Base-by-base conservation (phyloP, 2,113 vertebrate genomes). In the Pseudorhombus dupliciocellatus region DNA sequence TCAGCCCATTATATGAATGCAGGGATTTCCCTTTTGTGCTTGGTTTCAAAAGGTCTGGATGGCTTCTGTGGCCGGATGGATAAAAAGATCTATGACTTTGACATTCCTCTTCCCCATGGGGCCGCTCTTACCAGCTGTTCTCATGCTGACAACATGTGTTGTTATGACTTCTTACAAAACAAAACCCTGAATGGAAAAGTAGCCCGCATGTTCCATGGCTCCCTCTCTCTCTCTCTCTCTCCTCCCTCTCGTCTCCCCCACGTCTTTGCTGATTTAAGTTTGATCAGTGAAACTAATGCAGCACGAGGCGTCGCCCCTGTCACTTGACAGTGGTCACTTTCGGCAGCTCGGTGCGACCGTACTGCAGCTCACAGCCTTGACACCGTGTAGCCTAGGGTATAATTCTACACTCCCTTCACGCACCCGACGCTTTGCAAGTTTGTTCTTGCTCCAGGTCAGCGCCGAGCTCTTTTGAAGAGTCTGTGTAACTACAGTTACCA, bases 121-220 rank as follows among this genome's bases (percentile, higher is more conserved):
- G 42, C 63, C 34, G 12, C 71, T 76, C 88, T 84, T 83, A 85
- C 88, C 90, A 86, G 84, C 86, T 88, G 82, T 72, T 90, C 64
- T 69, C 83, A 67, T 73, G 75, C 65, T 81, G 60, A 84, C 79
- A 73, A 67, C 81, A 84, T 80, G 80, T 88, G 79, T 84, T 90
- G 85, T 87, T 88, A 89, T 81, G 89, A 88, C 85, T 84, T 79
- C 78, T 82, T 87, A 84, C 46, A 81, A 87, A 90, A 87, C 42
- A 86, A 83, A 44, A 76, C 59, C 73, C 71, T 65, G 55, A 80
- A 76, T 62, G 77, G 34, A 74, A 24, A 74, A 58, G 21, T 55
- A 76, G 46, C n/a, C 73, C 61, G 56, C 53, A 66, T 57, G 46
- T 78, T 85, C 61, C 57, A 40, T 68, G 65, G 48, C 37, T 51